Conservation (phyloP, 2,797 vertebrate species). For the Pteropus rufus region DNA sequence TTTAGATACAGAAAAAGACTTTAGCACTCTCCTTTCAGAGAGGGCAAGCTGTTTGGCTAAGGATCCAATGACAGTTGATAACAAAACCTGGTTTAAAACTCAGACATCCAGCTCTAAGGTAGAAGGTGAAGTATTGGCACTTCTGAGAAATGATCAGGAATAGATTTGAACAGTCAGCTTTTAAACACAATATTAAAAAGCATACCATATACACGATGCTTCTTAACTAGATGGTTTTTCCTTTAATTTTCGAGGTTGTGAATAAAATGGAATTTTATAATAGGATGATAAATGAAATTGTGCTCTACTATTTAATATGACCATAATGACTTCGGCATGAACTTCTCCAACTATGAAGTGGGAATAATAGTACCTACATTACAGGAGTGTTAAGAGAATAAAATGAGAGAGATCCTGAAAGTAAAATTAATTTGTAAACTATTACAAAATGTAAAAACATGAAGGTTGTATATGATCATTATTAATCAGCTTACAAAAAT, state of each 20-base stretch:
- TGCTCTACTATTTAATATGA: neutral
- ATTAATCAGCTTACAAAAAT: neutral
- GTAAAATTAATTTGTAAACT: neutral
- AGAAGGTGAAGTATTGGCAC: neutral
- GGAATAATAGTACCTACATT: neutral
- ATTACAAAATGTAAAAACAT: neutral
- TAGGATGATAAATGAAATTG: neutral
- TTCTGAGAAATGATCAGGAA: neutral
- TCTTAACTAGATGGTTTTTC: neutral
- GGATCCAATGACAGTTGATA: neutral
- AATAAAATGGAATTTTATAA: neutral
- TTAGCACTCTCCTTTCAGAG: neutral
- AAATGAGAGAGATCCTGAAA: neutral
- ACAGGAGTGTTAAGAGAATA: neutral
- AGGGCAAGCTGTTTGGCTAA: neutral
- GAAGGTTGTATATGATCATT: neutral
- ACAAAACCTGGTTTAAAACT: neutral
- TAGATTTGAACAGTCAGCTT: neutral
- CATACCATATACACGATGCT: neutral
- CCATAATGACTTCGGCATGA: neutral
- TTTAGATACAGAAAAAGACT: conserved; percentile 10
- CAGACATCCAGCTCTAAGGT: neutral
- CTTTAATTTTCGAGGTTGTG: neutral
- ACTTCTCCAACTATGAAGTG: neutral
- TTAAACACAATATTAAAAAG: neutral